These are phyloP conservation scores for Oncorhynchus mykiss DNA, from an alignment of 2,113 vertebrate species.

Conservation along the genomic window DNA sequence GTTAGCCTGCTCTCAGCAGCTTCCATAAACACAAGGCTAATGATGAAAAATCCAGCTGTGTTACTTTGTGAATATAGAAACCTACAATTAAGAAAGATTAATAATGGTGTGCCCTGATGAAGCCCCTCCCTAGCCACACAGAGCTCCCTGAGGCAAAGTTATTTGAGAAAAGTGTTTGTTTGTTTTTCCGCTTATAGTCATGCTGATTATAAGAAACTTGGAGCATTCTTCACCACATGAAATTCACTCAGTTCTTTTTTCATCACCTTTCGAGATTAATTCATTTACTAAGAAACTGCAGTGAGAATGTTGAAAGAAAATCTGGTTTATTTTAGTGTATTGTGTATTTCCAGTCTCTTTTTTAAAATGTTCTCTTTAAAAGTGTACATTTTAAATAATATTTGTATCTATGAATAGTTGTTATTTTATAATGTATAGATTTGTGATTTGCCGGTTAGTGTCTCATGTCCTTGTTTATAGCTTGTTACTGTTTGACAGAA, in stretches of 20 bases:
- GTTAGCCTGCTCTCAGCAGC: conserved; percentile 14
- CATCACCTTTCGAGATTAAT: conserved; percentile 39
- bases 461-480: neutral
- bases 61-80: conserved; percentile 51
- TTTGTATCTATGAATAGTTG: neutral
- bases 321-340: neutral
- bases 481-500: neutral
- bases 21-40: conserved; percentile 40
- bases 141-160: conserved; percentile 46
- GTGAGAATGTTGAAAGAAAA: neutral
- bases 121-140: conserved; percentile 27
- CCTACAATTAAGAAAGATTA: conserved; percentile 72
- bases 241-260: conserved; percentile 33
- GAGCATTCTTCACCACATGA: conserved; percentile 1
- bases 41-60: conserved; percentile 65
- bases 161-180: conserved; percentile 66
- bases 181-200: conserved; percentile 63
- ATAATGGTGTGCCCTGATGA: conserved; percentile 62
- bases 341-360: neutral
- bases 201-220: conserved; percentile 59
- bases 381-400: neutral
- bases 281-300: conserved; percentile 4
- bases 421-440: neutral
- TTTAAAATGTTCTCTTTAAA: too few species aligned
- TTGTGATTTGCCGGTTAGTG: neutral